These are phyloP conservation scores for Trachelipus rathkii DNA, from an alignment of 1,140 invertebrate genomes.

Conservation along the genomic window DNA sequence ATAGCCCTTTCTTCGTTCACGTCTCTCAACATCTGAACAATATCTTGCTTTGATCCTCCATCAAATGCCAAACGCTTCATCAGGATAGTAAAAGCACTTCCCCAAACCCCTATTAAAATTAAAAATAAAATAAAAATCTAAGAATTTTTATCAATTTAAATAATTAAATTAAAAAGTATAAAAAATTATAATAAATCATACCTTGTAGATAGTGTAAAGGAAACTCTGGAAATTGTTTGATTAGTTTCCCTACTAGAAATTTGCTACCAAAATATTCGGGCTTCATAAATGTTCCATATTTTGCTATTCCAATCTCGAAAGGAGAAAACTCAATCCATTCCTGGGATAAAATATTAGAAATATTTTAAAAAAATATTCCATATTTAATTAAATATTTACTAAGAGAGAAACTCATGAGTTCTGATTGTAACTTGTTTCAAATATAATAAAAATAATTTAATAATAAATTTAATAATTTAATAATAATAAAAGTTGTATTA, in stretches of 20 bases:
- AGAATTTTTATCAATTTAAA: not conserved
- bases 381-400: too few relatives aligned
- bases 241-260: conserved; percentile 54
- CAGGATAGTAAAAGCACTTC: conserved; percentile 56
- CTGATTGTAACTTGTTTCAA: not conserved
- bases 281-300: conserved; percentile 56
- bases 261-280: conserved; percentile 54
- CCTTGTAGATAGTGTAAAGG: conserved; percentile 53
- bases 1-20: conserved; percentile 43
- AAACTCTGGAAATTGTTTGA: conserved; percentile 52
- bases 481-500: conserved; percentile 13
- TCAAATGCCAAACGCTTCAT: conserved; percentile 53
- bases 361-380: too few relatives aligned
- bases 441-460: not conserved
- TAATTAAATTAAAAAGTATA: not conserved
- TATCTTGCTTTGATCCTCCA: conserved; percentile 48
- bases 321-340: conserved; percentile 58
- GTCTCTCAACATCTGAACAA: conserved; percentile 51
- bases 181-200: conserved; percentile 16
- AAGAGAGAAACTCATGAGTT: not conserved
- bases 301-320: conserved; percentile 55
- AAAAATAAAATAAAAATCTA: not conserved
- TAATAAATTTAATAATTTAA: not conserved
- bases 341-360: conserved; percentile 40
- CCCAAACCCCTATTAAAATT: conserved; percentile 50